phyloP scores from a whole-genome alignment of 35 echinoderm and acorn worm species.

The Heliocidaris tuberculata region DNA sequence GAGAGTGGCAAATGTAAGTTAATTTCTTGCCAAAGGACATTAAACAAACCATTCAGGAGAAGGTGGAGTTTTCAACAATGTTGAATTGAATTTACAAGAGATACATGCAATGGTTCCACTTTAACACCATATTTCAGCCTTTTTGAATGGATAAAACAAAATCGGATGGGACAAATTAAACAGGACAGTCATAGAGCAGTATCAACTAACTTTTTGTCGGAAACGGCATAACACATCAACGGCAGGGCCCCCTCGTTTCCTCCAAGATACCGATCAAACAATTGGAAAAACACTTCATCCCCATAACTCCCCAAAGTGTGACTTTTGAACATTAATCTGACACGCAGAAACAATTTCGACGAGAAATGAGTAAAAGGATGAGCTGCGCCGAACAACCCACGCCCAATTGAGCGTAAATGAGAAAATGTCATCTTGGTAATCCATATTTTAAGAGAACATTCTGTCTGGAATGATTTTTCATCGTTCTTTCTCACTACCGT shows the following conservation, averaged over 20 bases:
- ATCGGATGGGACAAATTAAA: neutral
- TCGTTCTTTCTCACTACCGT: neutral
- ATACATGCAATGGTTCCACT: neutral
- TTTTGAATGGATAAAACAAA: neutral
- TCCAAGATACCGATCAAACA: neutral
- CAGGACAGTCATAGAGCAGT: neutral
- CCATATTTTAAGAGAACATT: neutral
- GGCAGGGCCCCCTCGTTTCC: neutral
- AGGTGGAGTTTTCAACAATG: too few relatives aligned
- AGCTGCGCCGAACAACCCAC: neutral
- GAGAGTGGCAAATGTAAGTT: too few relatives aligned
- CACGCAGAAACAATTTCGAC: neutral
- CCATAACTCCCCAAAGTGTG: neutral
- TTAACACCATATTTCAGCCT: neutral
- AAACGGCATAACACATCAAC: neutral
- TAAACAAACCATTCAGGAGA: too few relatives aligned
- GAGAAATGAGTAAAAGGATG: slow-evolving; percentile 10
- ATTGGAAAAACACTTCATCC: neutral
- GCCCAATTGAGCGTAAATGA: neutral
- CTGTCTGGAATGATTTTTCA: neutral
- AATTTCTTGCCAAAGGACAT: too few relatives aligned
- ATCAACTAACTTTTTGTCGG: neutral
- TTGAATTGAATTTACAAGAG: neutral
- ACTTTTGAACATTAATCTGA: slow-evolving; percentile 8
- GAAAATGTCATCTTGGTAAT: neutral